Base-by-base conservation (phyloP, 1,140 invertebrate genomes). In the Aphelinus certus region DNA sequence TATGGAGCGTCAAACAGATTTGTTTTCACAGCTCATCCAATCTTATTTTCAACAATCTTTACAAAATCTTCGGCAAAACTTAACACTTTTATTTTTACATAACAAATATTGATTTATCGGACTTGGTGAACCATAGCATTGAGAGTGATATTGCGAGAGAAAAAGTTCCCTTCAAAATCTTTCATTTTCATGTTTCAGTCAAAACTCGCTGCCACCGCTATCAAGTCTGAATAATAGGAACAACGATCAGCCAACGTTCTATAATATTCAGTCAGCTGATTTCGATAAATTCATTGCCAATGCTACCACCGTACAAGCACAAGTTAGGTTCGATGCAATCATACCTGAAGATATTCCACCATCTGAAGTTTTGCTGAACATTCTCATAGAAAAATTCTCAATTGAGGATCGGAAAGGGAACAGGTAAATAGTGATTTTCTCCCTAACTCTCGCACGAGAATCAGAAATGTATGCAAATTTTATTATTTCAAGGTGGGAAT, bases 171-270 rank as follows among this genome's bases (percentile, higher is more conserved):
- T 26, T 26, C 26, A 26, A 26, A 26, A 0, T 26, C 26, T 26
- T 26, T 26, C 0, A 26, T 26, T 26, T 26, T 26, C 26, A 26
- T 9, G 9, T 63, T 63, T 45, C 9, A 73, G 75, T 9, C 58
- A 73, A 64, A n/a, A 42, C 10, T 2, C 7, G 5, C n/a, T 76
- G 43, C 65, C 75, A 26, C 53, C 70, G 3, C 9, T 76, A 7
- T 73, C 75, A 48, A 73, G 70, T 43, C n/a, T 76, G 7, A 73
- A 57, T 51, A 73, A 73, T 69, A 57, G 75, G 7, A 76, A 73
- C 3, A 73, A 26, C 47, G 0, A 9, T 0, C 70, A 63, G 42
- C 70, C 71, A 1, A 73, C 60, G 6, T 73, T 76, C 56, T 76
- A 76, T 6, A 53, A 76, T n/a, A 73, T 76, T 4, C 26, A 64